Conservation (phyloP, 2,888 invertebrate species). For the Cartodere bifasciata region DNA sequence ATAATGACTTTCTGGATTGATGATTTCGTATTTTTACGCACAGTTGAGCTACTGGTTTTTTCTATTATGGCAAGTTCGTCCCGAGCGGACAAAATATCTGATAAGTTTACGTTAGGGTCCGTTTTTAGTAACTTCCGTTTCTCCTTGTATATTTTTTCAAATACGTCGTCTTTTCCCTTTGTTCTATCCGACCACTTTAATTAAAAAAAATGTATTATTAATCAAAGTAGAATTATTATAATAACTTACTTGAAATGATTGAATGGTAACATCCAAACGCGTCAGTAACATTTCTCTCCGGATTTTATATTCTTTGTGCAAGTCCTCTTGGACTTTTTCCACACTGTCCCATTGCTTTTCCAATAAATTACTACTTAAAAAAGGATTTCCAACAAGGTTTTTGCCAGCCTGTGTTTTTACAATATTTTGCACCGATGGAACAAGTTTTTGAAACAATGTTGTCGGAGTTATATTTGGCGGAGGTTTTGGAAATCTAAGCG, state of each 20-base stretch:
- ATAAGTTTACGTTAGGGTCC: constrained; percentile 54
- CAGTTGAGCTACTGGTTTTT: constrained; percentile 80
- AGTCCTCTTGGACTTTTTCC: constrained; percentile 52
- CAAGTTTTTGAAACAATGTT: constrained; percentile 66
- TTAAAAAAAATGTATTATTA: too few relatives aligned
- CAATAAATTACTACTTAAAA: constrained; percentile 58
- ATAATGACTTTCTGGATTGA: constrained; percentile 82
- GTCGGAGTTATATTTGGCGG: constrained; percentile 69
- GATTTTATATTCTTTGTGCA: constrained; percentile 71
- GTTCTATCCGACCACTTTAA: constrained; percentile 70
- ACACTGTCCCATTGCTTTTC: constrained; percentile 75
- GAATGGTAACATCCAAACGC: constrained; percentile 87
- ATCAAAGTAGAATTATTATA: too few relatives aligned
- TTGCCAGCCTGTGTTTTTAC: constrained; percentile 45
- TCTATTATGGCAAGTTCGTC: constrained; percentile 75
- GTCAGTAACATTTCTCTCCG: constrained; percentile 80
- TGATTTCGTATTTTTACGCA: constrained; percentile 73
- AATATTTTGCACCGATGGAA: constrained; percentile 52
- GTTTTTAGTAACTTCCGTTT: constrained; percentile 40
- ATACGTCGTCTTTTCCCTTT: constrained; percentile 57
- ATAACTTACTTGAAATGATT: constrained; percentile 76
- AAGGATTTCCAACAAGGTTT: constrained; percentile 57
- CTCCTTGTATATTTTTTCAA: constrained; percentile 45
- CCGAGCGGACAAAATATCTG: constrained; percentile 75
- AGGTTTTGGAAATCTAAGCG: constrained; percentile 74